These are phyloP conservation scores for Polypedilum vanderplanki DNA, from an alignment of 1,140 invertebrate species.

Conservation along the genomic window DNA sequence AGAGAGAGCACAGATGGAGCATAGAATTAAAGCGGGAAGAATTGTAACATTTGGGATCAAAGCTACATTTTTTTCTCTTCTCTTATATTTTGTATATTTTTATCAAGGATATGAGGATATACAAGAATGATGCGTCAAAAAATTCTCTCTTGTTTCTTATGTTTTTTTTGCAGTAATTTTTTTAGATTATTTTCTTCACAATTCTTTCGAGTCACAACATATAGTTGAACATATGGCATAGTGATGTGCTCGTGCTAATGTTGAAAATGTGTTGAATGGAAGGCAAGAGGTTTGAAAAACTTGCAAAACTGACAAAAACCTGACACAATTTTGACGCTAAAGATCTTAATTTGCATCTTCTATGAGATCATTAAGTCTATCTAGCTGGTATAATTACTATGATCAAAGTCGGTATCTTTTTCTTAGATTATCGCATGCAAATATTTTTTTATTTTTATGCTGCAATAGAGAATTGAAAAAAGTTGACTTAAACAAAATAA, in stretches of 20 bases:
- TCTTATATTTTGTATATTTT: not conserved
- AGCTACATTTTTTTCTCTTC: not conserved
- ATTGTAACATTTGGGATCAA: slow-evolving; percentile 8
- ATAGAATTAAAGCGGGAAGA: not conserved
- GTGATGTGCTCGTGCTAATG: not conserved
- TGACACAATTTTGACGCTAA: not conserved
- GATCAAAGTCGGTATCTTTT: no score
- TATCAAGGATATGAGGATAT: not conserved
- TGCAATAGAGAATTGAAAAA: no score
- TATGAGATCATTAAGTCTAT: no score
- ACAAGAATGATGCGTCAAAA: slow-evolving; percentile 1
- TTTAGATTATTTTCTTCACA: not conserved
- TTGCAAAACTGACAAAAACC: not conserved
- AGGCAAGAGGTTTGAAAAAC: not conserved
- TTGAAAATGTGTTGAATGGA: not conserved
- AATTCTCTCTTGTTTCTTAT: not conserved
- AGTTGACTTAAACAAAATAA: no score
- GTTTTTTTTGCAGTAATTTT: not conserved
- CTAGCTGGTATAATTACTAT: no score
- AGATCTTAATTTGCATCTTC: not conserved
- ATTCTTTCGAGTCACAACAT: not conserved
- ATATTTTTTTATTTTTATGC: no score
- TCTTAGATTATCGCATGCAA: no score
- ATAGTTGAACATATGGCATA: not conserved
- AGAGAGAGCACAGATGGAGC: not conserved